Evolutionary conservation across 1,140 invertebrate genomes (phyloP).

Genomic region (Meloidogyne exigua): DNA sequence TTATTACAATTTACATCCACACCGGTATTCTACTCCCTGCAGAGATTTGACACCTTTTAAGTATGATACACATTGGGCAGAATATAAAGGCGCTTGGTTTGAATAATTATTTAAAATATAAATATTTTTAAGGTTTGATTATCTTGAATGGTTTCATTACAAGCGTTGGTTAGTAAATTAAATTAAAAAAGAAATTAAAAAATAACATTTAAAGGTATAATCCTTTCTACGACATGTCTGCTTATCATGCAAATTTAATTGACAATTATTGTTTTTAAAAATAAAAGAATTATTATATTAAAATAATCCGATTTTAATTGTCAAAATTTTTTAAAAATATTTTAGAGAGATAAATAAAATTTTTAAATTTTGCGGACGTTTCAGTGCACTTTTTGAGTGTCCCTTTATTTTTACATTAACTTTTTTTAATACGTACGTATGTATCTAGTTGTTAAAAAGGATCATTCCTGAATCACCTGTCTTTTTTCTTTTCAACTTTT

Average conservation of each 20-base stretch:
- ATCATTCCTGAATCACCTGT: background rate
- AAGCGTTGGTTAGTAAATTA: slow-evolving; percentile 11
- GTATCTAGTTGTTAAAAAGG: background rate
- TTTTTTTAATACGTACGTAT: too few relatives aligned
- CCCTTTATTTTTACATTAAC: too few relatives aligned
- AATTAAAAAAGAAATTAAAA: background rate
- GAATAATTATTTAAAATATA: background rate
- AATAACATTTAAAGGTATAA: slow-evolving; percentile 12
- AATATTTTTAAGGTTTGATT: slow-evolving; percentile 21
- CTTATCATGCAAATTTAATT: slow-evolving; percentile 24
- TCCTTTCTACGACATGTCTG: slow-evolving; percentile 30
- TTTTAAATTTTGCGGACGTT: too few relatives aligned
- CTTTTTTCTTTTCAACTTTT: background rate
- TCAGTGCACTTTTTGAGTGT: too few relatives aligned
- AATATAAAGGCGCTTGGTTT: slow-evolving; percentile 23
- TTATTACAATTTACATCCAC: slow-evolving; percentile 19
- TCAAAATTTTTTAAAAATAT: too few relatives aligned
- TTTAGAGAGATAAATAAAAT: too few relatives aligned
- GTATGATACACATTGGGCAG: slow-evolving; percentile 20
- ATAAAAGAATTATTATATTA: background rate
- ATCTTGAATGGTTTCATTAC: slow-evolving; percentile 26
- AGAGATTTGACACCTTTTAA: slow-evolving; percentile 23
- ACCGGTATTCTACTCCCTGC: slow-evolving; percentile 8
- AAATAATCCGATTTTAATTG: background rate
- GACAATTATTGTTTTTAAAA: slow-evolving; percentile 16